Evolutionary conservation across 2,797 vertebrate genomes (phyloP), one percentile per base, ranked within the genome.

Genomic region (Perodicticus potto): DNA sequence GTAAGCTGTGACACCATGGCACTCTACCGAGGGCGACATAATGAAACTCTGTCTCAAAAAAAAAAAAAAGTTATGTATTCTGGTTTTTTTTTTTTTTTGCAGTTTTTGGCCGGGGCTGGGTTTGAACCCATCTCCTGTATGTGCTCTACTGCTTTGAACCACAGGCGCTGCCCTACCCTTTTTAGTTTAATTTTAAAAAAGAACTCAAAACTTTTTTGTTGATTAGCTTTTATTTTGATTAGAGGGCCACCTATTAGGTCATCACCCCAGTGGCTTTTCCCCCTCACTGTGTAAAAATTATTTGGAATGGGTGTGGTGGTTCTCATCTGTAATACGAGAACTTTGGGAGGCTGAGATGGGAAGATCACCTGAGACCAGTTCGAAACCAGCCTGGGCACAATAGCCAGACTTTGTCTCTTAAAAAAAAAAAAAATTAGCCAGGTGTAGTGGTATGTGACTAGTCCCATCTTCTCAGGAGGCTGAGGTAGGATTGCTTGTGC

Each of bases 201-300:
- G 20, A 83, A 63, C 34, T n/a, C 53, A 87, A 70, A 45, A 9
- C 13, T 13, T 69, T 43, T 84, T 45, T 55, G 19, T 72, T 83
- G 19, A 69, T 73, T 92, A 86, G 27, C 70, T 92, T 82, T 95
- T 86, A 43, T n/a, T 86, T 91, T 96, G 22, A 85, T 37, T 63
- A 86, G 5, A 63, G 92, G 83, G 40, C 40, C 40, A 43, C 76
- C 87, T 93, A 49, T 0, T 67, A 82, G 84, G 16, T 76, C 37
- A 94, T 57, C 10, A 22, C 49, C 3, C 32, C n/a, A 17, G 43
- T 63, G 43, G 40, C 63, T 76, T 92, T 76, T 20, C 34, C 32
- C 20, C 22, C 65, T 22, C 84, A 49, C 67, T 59, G 27, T 84
- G 19, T 86, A 85, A 70, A 84, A 20, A 3, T 78, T n/a, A 81